Percentiles rank a stretch among this genome's conserved stretches.
phyloP scores from a whole-genome alignment of 2,888 invertebrate species.

The Salpingus planirostris region DNA sequence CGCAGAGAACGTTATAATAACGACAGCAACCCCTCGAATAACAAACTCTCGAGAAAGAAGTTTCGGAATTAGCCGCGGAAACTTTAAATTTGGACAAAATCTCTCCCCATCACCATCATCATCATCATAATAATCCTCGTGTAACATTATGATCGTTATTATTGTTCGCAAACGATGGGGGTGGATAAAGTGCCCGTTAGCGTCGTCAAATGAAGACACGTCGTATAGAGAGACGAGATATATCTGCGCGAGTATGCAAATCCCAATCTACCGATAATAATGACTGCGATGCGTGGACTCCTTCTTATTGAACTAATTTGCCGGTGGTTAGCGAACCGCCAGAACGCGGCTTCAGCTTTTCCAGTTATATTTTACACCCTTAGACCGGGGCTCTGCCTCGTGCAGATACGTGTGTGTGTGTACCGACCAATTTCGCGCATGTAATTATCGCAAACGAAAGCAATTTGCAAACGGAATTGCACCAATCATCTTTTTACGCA shows the following conservation, averaged over 20 bases:
- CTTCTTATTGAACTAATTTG: slow-evolving; percentile 47
- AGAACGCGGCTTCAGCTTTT: slow-evolving; percentile 32
- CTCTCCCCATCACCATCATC: too few relatives aligned
- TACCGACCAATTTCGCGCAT: slow-evolving; percentile 20
- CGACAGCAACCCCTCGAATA: too few relatives aligned
- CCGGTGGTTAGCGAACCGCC: slow-evolving; percentile 35
- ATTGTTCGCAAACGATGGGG: too few relatives aligned
- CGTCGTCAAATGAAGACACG: slow-evolving; percentile 37
- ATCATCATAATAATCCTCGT: too few relatives aligned
- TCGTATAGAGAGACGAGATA: too few relatives aligned
- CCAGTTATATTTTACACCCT: slow-evolving; percentile 28
- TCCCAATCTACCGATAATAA: slow-evolving; percentile 41
- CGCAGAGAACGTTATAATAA: too few relatives aligned
- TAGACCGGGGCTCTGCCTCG: slow-evolving; percentile 13
- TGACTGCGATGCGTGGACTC: slow-evolving; percentile 45
- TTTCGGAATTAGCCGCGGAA: too few relatives aligned
- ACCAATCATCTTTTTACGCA: too few relatives aligned
- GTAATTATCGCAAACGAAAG: slow-evolving; percentile 17
- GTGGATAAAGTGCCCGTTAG: slow-evolving; percentile 36
- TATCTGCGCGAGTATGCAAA: slow-evolving; percentile 36
- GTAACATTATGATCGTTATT: too few relatives aligned
- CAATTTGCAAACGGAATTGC: too few relatives aligned
- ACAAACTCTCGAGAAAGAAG: too few relatives aligned
- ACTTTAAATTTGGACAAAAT: too few relatives aligned
- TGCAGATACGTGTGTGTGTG: slow-evolving; percentile 12